These are phyloP conservation scores for Tautogolabrus adspersus DNA, from an alignment of 2,113 vertebrate species.

Conservation along the genomic window DNA sequence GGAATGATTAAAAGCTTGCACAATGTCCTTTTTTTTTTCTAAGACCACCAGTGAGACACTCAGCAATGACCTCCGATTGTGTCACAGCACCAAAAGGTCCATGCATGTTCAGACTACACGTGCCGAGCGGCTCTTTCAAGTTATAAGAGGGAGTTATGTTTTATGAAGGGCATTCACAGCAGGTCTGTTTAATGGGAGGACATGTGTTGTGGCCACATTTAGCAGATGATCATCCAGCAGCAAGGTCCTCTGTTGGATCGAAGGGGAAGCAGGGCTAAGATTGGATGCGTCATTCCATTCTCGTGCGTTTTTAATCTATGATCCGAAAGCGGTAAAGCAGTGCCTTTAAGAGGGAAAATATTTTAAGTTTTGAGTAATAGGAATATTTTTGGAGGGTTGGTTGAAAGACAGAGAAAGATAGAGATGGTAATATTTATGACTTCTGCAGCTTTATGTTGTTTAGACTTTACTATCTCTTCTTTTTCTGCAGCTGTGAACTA, in stretches of 20 bases:
- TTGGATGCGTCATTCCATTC: constrained; percentile 8
- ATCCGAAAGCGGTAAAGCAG: neutral
- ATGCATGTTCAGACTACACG: neutral
- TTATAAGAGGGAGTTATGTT: neutral
- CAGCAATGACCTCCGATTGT: neutral
- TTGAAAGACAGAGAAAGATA: neutral
- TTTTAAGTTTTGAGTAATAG: constrained; percentile 5
- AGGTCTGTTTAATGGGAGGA: constrained; percentile 10
- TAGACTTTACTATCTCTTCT: neutral
- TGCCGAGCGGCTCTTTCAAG: neutral
- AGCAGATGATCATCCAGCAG: constrained; percentile 4
- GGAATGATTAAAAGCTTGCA: neutral
- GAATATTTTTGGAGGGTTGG: neutral
- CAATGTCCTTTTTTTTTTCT: neutral
- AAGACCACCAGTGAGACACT: neutral
- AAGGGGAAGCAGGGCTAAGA: constrained; percentile 12
- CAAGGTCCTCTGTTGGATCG: neutral
- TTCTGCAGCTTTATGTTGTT: constrained; percentile 2
- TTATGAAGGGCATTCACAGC: constrained; percentile 12
- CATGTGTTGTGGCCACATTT: constrained; percentile 6
- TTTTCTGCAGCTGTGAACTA: constrained; percentile 14
- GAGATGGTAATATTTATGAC: constrained; percentile 13
- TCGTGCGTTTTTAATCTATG: neutral
- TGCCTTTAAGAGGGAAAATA: constrained; percentile 3
- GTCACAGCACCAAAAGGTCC: neutral